Conservation (phyloP, 1,140 invertebrate genomes). For the Pachyrhynchus sulphureomaculatus region DNA sequence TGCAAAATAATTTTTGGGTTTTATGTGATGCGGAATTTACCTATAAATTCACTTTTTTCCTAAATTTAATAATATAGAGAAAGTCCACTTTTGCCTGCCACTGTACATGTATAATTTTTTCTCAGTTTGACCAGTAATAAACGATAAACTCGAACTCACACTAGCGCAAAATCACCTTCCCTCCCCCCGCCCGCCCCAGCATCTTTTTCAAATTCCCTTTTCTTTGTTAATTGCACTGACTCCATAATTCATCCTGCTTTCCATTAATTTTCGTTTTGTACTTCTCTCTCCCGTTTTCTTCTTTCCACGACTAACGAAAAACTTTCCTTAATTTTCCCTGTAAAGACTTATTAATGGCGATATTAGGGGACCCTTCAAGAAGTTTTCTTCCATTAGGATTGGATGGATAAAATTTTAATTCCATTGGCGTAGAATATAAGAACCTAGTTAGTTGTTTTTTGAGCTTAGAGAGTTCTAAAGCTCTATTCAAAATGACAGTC, state of each 20-base stretch:
- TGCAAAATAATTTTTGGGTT: too few species aligned
- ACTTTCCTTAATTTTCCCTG: constrained; percentile 19
- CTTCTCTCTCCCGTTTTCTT: constrained; percentile 17
- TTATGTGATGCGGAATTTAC: too few species aligned
- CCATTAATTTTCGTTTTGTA: constrained; percentile 31
- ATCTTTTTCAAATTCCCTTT: constrained; percentile 14
- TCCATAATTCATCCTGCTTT: constrained; percentile 26
- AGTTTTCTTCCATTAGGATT: constrained; percentile 5
- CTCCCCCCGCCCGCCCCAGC: background rate
- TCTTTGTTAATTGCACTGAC: constrained; percentile 21
- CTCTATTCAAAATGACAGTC: too few species aligned
- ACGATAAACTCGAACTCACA: background rate
- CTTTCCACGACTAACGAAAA: constrained; percentile 5
- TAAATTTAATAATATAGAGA: too few species aligned
- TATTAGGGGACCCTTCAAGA: constrained; percentile 5
- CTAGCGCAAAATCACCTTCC: background rate
- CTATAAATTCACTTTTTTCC: too few species aligned
- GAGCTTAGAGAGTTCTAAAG: too few species aligned
- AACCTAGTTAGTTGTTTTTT: too few species aligned
- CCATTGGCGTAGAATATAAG: background rate
- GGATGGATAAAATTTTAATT: background rate
- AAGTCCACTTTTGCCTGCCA: too few species aligned
- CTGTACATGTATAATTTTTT: too few species aligned
- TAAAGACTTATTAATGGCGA: constrained; percentile 27
- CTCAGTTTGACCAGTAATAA: too few species aligned